Conservation (phyloP, 2,113 vertebrate genomes). For the Emydura subglobosa region DNA sequence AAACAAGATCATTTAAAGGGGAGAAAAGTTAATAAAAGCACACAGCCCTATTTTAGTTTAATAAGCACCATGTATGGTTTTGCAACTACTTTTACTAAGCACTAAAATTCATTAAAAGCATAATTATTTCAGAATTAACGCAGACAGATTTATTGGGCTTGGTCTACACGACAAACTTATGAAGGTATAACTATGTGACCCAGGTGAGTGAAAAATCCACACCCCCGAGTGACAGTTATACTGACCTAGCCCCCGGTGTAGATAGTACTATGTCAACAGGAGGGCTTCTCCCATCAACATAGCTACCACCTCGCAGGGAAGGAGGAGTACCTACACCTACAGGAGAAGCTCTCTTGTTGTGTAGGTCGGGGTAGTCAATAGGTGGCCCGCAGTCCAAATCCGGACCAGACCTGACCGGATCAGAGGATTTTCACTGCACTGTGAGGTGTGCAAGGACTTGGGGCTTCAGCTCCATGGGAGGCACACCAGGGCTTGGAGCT, state of each 20-base stretch:
- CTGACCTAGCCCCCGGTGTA: background rate
- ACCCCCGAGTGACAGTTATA: too few species aligned
- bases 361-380: too few species aligned
- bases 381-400: too few species aligned
- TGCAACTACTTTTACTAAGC: background rate
- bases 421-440: too few species aligned
- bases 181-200: too few species aligned
- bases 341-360: background rate
- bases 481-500: too few species aligned
- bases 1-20: background rate
- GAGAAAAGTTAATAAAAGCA: background rate
- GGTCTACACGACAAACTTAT: background rate
- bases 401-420: too few species aligned
- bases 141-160: background rate
- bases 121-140: background rate
- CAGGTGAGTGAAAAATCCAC: too few species aligned
- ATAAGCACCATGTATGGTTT: background rate
- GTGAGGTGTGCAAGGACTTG: too few species aligned
- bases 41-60: background rate
- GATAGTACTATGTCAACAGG: background rate
- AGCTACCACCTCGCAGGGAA: accelerated
- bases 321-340: background rate
- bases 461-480: too few species aligned
- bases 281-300: background rate
- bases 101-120: background rate